Conservation (phyloP, 2,888 invertebrate genomes). For the Pammene fasciana region DNA sequence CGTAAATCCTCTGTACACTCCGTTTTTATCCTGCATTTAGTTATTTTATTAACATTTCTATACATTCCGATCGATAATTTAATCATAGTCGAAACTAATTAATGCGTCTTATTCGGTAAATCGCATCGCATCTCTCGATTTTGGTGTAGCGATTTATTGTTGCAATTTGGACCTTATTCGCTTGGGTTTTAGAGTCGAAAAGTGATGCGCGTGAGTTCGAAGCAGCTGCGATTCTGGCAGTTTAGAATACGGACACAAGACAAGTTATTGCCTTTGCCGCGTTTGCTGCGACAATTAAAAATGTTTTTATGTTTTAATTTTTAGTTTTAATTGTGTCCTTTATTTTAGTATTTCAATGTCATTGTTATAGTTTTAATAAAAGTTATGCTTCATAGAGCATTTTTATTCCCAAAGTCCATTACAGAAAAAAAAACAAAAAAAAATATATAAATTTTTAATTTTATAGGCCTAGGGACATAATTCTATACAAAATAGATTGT, state of each 20-base stretch:
- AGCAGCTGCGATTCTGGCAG: conserved; percentile 47
- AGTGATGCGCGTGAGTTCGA: conserved; percentile 43
- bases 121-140: conserved; percentile 54
- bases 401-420: too few relatives aligned
- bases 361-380: too few relatives aligned
- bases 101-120: conserved; percentile 64
- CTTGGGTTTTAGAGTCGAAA: conserved; percentile 53
- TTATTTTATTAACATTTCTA: conserved; percentile 31
- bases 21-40: conserved; percentile 49
- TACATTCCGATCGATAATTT: conserved; percentile 44
- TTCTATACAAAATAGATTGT: too few relatives aligned
- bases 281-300: conserved; percentile 26
- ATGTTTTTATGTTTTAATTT: conserved; percentile 6
- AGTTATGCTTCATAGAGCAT: too few relatives aligned
- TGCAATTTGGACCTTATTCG: conserved; percentile 57
- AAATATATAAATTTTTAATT: too few relatives aligned
- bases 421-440: too few relatives aligned
- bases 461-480: too few relatives aligned
- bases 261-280: conserved; percentile 60
- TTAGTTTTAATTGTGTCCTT: neutral
- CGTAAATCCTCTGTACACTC: conserved; percentile 52
- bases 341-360: neutral
- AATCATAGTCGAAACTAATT: conserved; percentile 59
- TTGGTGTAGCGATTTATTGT: conserved; percentile 47
- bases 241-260: conserved; percentile 66